A percentile compares a stretch with the other conserved stretches of the same genome.
phyloP scores from a whole-genome alignment of 2,888 invertebrate genomes.

The Caenorhabditis sulstoni region DNA sequence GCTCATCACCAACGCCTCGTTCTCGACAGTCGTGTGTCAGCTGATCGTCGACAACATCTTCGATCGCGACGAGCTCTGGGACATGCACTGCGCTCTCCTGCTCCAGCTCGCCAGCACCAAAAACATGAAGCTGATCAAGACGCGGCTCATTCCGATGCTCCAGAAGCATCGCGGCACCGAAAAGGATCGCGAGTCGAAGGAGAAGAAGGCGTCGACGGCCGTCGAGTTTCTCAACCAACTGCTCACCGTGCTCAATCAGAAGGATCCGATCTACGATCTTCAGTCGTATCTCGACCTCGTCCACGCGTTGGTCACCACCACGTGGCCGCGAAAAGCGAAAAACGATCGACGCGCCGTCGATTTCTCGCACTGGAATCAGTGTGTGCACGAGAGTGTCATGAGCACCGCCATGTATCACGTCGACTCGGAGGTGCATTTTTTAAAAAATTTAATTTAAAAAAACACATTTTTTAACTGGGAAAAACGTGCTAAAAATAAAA shows the following conservation, averaged over 20 bases:
- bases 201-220: conserved; percentile 21
- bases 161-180: conserved; percentile 27
- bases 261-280: conserved; percentile 6
- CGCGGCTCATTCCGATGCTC: conserved; percentile 29
- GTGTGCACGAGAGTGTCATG: conserved; percentile 18
- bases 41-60: conserved; percentile 49
- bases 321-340: conserved; percentile 27
- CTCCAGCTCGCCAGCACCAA: background rate
- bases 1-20: conserved; percentile 36
- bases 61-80: conserved; percentile 38
- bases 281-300: conserved; percentile 46
- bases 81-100: conserved; percentile 36
- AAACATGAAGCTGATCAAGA: conserved; percentile 32
- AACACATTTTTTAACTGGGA: background rate
- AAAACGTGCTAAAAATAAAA: too few species aligned
- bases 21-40: conserved; percentile 56
- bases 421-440: conserved; percentile 30
- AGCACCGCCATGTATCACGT: conserved; percentile 38
- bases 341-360: conserved; percentile 5
- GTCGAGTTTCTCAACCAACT: conserved; percentile 35
- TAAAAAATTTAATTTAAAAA: background rate
- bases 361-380: conserved; percentile 49
- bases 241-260: conserved; percentile 14
- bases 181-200: background rate
- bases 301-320: conserved; percentile 36